Conservation (phyloP, 2,888 invertebrate genomes). For the Limnephilus marmoratus region DNA sequence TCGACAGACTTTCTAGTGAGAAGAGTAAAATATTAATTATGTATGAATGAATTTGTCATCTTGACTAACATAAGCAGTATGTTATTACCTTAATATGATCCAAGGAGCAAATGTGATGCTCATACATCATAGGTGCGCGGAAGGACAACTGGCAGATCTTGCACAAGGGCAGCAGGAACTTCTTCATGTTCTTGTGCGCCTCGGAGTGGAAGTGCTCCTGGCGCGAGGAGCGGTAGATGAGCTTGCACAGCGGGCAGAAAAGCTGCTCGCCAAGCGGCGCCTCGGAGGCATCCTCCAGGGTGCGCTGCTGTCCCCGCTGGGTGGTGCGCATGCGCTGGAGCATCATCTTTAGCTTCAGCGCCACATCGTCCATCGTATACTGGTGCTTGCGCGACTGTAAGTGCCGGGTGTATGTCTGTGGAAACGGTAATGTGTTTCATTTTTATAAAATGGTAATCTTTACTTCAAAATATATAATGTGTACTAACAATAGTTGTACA, state of each 20-base stretch:
- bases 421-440: not conserved
- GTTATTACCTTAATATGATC: slow-evolving; percentile 85
- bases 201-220: slow-evolving; percentile 88
- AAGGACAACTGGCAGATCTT: slow-evolving; percentile 86
- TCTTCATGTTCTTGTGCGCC: slow-evolving; percentile 89
- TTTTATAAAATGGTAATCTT: no score
- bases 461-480: not conserved
- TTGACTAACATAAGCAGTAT: no score
- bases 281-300: slow-evolving; percentile 83
- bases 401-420: slow-evolving; percentile 85
- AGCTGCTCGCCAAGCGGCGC: slow-evolving; percentile 79
- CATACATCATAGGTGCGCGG: slow-evolving; percentile 90
- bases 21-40: no score
- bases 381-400: slow-evolving; percentile 84
- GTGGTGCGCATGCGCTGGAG: slow-evolving; percentile 87
- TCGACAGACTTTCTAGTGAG: no score
- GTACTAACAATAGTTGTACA: not conserved
- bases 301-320: slow-evolving; percentile 88
- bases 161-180: slow-evolving; percentile 90
- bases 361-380: slow-evolving; percentile 84
- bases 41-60: no score
- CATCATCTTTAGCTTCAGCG: slow-evolving; percentile 85
- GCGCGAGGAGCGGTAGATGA: slow-evolving; percentile 86
- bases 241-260: slow-evolving; percentile 86
- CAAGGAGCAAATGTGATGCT: slow-evolving; percentile 88